Evolutionary conservation across 2,888 invertebrate genomes (phyloP), one percentile per base, ranked within the genome.

Genomic region (Vanessa cardui): DNA sequence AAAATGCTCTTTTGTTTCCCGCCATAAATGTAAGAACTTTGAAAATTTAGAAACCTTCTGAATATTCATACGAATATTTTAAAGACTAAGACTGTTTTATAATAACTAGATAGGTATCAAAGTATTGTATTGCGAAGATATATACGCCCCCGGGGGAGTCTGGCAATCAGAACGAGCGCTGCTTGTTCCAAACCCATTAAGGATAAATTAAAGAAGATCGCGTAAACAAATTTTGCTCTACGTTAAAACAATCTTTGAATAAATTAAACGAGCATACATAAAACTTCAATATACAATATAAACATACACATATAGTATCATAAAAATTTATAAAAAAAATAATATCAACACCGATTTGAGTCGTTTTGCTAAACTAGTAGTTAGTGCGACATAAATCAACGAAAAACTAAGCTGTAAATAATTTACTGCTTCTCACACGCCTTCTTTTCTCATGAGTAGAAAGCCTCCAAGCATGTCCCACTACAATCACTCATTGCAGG

Each of bases 111-210:
- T 72, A 68, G 71, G 68, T 72, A 73, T 70, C 71, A 70, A 71
- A 68, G 69, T 73, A 73, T 72, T 75, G 74, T 78, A 76, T 69
- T 78, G 75, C 72, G 76, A 76, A 70, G 73, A 75, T 72, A 69
- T 56, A 56, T 74, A 74, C 74, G 73, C 77, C 72, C 88, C 77
- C 86, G 47, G 9, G 88, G 85, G 90, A 85, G 89, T 89, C 88
- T 89, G 83, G 88, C 87, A 89, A 90, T 90, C 90, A 86, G 83
- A 80, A 83, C 79, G 79, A 81, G 79, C 83, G 80, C 83, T 81
- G 83, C 85, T 86, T 87, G 85, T 88, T 87, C 80, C 80, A 83
- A 89, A 86, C 78, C 86, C 89, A 90, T 91, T 90, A 89, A 81
- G 84, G 86, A 83, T 88, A 88, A 89, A 91, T 91, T 88, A 90